Evolutionary conservation across 2,888 invertebrate species (phyloP), one percentile per base, ranked within the genome.

Genomic region (Thymelicus acteon): DNA sequence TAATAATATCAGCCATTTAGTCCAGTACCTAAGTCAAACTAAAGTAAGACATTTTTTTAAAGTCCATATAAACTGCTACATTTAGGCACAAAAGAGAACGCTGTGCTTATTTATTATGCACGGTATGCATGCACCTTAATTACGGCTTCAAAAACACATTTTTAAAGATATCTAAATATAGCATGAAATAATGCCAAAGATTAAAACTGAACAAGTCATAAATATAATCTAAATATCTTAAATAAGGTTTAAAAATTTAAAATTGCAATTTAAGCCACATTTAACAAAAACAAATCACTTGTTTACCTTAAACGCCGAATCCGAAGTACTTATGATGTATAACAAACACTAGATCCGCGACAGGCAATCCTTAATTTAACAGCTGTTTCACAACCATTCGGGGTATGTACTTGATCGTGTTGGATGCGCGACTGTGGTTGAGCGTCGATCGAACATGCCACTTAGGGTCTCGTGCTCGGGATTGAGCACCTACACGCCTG

Each of bases 401-500:
- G 15, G 49, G 64, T 63, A 64, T 64, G 58, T 61, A 82, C 79
- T 77, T 78, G 73, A 77, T 75, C 77, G 82, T 81, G 80, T 84
- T 84, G 79, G 78, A 83, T 82, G 75, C 76, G 82, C 78, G 81
- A 81, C 85, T 82, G 83, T 82, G 84, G 79, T 63, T 80, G 83
- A 83, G 80, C 82, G 75, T 76, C 77, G 80, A 78, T 75, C 76
- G 76, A 77, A 77, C 67, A 72, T 67, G 72, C 75, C 76, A 74
- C 80, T 82, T 86, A 83, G 85, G 85, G 84, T 83, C 63, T 64
- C n/a, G 54, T 58, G 80, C 80, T 76, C 78, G 77, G 76, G 31
- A 31, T 31, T 31, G 31, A 31, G 82, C 90, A 85, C 90, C 90
- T 85, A 89, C 91, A 82, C 88, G 77, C 72, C 82, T 91, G 91